Evolutionary conservation across 2,113 vertebrate genomes (phyloP).

Genomic region (Himantopus leucocephalus): DNA sequence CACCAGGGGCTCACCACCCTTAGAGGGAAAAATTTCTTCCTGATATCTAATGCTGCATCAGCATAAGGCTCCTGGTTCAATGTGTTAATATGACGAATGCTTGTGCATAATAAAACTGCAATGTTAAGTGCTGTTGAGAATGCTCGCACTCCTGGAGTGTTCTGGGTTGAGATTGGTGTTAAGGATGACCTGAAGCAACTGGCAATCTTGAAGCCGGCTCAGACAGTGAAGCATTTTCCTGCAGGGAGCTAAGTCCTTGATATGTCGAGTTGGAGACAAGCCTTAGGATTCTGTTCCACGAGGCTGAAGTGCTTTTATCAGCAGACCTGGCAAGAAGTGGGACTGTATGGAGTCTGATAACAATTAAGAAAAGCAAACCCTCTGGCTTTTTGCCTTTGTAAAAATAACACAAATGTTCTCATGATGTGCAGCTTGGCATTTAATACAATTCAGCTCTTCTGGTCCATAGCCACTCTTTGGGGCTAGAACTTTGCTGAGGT

Average conservation of each 20-base stretch:
- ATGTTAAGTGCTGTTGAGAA: neutral
- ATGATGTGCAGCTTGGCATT: neutral
- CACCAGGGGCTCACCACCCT: no score
- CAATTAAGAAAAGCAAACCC: neutral
- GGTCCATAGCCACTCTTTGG: rapidly evolving
- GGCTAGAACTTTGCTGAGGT: neutral
- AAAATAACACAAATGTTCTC: neutral
- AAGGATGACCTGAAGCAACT: neutral
- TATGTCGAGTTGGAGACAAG: neutral
- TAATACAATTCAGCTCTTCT: neutral
- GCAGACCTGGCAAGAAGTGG: neutral
- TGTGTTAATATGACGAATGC: neutral
- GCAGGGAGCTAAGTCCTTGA: neutral
- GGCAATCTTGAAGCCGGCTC: neutral
- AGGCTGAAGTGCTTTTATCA: neutral
- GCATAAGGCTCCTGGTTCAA: rapidly evolving
- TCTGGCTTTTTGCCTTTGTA: neutral
- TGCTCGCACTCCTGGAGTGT: neutral
- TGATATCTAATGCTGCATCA: no score
- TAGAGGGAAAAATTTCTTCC: no score
- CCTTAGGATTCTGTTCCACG: neutral
- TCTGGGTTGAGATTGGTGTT: neutral
- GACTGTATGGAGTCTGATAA: neutral
- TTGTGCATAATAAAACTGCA: rapidly evolving
- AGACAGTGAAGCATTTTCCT: neutral